Conservation (phyloP, 2,113 vertebrate genomes). For the Hemicordylus capensis region DNA sequence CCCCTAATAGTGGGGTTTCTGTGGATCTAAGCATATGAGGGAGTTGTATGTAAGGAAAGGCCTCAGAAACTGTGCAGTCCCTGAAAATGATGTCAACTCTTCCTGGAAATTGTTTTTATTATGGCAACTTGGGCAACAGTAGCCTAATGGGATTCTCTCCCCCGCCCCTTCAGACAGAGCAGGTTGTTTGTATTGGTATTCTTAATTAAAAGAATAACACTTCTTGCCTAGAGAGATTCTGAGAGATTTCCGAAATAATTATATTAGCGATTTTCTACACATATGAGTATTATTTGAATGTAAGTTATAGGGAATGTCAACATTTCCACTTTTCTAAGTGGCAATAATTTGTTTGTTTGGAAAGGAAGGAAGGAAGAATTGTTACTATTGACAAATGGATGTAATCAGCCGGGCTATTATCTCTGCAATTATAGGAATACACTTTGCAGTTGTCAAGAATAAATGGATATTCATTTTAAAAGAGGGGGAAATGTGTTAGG, state of each 20-base stretch:
- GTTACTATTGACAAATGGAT: conserved; percentile 59
- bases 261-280: conserved; percentile 55
- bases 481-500: conserved; percentile 46
- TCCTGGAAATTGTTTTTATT: background rate
- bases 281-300: conserved; percentile 56
- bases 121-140: background rate
- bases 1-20: background rate
- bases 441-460: conserved; percentile 58
- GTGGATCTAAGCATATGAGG: background rate
- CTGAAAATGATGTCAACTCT: background rate
- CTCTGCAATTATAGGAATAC: conserved; percentile 59
- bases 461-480: conserved; percentile 49
- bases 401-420: conserved; percentile 58
- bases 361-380: conserved; percentile 52
- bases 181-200: background rate
- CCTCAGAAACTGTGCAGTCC: background rate
- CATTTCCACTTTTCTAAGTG: conserved; percentile 55
- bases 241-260: conserved; percentile 29
- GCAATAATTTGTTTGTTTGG: conserved; percentile 63
- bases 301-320: conserved; percentile 53
- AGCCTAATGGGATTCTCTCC: background rate
- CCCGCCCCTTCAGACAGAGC: background rate
- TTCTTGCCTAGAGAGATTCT: background rate
- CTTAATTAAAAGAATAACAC: background rate
- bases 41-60: background rate